Percentiles rank a stretch among this genome's conserved stretches.
Conservation (phyloP, 2,113 vertebrate genomes). For the Ancistrus triradiatus region DNA sequence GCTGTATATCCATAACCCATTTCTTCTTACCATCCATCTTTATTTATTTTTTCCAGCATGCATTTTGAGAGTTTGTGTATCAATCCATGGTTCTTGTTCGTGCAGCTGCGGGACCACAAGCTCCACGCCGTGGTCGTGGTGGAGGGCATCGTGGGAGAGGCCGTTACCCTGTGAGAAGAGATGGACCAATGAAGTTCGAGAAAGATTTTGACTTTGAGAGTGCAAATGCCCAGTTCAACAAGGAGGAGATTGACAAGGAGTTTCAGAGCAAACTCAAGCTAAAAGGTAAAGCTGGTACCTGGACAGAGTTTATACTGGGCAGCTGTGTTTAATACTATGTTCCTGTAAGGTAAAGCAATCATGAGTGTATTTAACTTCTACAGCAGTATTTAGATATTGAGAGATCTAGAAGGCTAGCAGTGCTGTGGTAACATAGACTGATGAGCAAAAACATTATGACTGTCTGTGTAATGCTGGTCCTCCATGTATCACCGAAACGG, state of each 20-base stretch:
- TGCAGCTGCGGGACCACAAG: conserved; percentile 61
- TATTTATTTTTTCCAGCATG: neutral
- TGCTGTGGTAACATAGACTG: too few relatives aligned
- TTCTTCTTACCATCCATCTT: neutral
- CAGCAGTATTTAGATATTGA: too few relatives aligned
- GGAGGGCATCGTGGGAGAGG: conserved; percentile 85
- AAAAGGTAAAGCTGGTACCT: conserved; percentile 73
- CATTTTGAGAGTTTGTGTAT: neutral
- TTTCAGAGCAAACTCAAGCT: conserved; percentile 96
- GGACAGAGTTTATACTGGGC: too few relatives aligned
- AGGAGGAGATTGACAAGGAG: conserved; percentile 95
- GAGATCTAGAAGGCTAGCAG: too few relatives aligned
- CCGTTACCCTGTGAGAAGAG: conserved; percentile 79
- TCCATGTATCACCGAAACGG: too few relatives aligned
- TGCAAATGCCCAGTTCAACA: conserved; percentile 96
- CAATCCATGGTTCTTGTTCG: neutral
- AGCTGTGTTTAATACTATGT: too few relatives aligned
- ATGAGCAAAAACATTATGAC: too few relatives aligned
- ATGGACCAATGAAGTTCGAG: conserved; percentile 95
- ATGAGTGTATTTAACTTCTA: neutral
- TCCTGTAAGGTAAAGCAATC: too few relatives aligned
- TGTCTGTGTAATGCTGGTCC: too few relatives aligned
- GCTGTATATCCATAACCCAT: neutral
- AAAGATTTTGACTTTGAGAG: conserved; percentile 98
- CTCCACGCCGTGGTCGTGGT: conserved; percentile 80